Conservation (phyloP, 1,140 invertebrate genomes). For the Rhizoglyphus robini region DNA sequence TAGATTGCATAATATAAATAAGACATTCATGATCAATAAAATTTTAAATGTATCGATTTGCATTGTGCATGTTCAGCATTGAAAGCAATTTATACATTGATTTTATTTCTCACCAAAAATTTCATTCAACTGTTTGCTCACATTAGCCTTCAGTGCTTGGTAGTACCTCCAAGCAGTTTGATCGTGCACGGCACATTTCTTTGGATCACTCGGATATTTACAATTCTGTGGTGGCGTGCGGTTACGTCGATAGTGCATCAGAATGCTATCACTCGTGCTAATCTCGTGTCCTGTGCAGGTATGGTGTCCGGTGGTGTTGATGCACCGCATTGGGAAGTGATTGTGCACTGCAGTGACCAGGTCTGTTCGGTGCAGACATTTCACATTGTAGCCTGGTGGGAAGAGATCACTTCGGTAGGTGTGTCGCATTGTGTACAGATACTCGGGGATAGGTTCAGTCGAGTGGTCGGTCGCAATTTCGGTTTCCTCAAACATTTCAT, state of each 20-base stretch:
- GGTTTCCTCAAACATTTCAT: slow-evolving; percentile 21
- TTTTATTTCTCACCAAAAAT: no score
- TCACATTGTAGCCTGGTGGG: slow-evolving; percentile 78
- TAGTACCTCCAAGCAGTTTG: background rate
- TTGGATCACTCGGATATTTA: background rate
- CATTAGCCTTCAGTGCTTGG: background rate
- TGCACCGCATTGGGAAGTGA: slow-evolving; percentile 73
- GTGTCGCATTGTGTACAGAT: slow-evolving; percentile 85
- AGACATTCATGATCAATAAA: no score
- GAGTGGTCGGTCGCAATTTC: slow-evolving; percentile 1
- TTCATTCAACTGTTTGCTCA: no score
- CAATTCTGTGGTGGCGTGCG: background rate
- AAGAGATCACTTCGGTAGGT: slow-evolving; percentile 74
- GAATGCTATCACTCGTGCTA: background rate
- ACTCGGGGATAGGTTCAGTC: slow-evolving; percentile 62
- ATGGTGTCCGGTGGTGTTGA: slow-evolving; percentile 44
- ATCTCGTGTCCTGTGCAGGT: background rate
- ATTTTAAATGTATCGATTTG: no score
- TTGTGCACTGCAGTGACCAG: slow-evolving; percentile 75
- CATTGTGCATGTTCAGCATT: no score
- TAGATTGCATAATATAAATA: no score
- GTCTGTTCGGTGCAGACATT: slow-evolving; percentile 82
- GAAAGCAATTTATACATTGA: no score
- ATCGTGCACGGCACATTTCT: background rate
- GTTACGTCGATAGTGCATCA: slow-evolving; percentile 14